Percentiles rank a stretch among this genome's conserved stretches.
phyloP scores from a whole-genome alignment of 2,797 vertebrate genomes.

The Merluccius polli region DNA sequence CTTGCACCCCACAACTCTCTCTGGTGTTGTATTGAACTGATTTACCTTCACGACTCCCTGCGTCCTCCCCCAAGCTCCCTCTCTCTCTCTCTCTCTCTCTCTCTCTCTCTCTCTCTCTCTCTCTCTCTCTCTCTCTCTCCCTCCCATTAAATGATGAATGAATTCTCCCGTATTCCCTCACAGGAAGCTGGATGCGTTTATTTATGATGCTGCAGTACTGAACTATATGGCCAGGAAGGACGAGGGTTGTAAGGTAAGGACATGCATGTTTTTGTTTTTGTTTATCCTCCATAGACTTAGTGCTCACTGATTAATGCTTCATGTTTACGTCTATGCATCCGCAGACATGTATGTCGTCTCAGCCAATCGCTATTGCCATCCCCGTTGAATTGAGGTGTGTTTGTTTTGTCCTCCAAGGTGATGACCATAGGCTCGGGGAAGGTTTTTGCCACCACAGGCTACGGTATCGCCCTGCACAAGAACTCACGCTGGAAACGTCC shows the following conservation, averaged over 20 bases:
- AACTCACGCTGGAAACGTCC: constrained; percentile 92
- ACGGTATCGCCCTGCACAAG: constrained; percentile 92
- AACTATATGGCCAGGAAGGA: constrained; percentile 96
- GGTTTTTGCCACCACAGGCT: constrained; percentile 93
- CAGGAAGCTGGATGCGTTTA: constrained; percentile 94
- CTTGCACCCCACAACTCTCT: constrained; percentile 37
- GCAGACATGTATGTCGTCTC: too few species aligned
- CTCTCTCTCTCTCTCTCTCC: constrained; percentile 6
- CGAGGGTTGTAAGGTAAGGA: constrained; percentile 91
- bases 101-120: constrained; percentile 3
- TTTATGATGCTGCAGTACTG: constrained; percentile 91
- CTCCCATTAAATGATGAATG: constrained; percentile 62
- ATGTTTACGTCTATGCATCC: neutral
- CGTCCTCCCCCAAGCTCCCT: neutral
- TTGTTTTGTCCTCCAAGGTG: constrained; percentile 54
- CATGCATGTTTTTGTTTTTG: too few species aligned
- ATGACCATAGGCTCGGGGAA: constrained; percentile 94
- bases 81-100: constrained; percentile 2
- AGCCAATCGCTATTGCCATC: too few species aligned
- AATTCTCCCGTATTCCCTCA: constrained; percentile 52
- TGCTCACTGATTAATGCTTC: too few species aligned
- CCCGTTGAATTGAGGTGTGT: neutral
- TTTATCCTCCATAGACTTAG: neutral
- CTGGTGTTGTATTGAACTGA: constrained; percentile 29
- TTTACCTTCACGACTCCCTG: constrained; percentile 14